A percentile compares a stretch with the other conserved stretches of the same genome.
Conservation (phyloP, 23 tunicate species). For the Ascidia mentula region DNA sequence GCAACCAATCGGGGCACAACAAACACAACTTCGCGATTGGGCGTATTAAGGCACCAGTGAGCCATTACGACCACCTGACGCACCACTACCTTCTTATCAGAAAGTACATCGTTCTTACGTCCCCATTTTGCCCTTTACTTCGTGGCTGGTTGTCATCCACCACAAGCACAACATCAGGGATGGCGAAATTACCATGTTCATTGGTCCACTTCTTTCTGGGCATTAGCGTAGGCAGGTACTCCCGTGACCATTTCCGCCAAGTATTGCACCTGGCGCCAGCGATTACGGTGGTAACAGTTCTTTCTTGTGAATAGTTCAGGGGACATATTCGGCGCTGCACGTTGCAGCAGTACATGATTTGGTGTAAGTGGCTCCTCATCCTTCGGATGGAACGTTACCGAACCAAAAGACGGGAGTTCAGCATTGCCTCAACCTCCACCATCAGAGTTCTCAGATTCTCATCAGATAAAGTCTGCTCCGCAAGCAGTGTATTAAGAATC, state of each 20-base stretch:
- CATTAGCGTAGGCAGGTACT: neutral
- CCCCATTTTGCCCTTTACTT: neutral
- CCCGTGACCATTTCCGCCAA: slow-evolving; percentile 4
- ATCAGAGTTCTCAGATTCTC: slow-evolving; percentile 15
- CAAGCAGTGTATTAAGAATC: slow-evolving; percentile 12
- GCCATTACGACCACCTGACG: neutral
- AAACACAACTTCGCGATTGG: neutral
- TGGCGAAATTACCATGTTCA: neutral
- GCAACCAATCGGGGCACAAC: too few relatives aligned
- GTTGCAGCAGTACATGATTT: slow-evolving; percentile 26
- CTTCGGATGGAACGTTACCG: slow-evolving; percentile 25
- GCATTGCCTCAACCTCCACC: slow-evolving; percentile 13
- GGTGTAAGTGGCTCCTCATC: slow-evolving; percentile 37
- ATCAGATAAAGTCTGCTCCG: neutral
- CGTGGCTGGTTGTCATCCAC: neutral
- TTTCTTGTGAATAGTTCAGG: slow-evolving; percentile 32
- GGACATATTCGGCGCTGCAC: neutral
- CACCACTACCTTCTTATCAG: neutral
- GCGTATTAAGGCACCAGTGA: neutral
- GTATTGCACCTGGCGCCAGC: slow-evolving; percentile 14
- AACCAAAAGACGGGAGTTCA: slow-evolving; percentile 21
- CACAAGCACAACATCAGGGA: neutral
- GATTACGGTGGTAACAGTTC: slow-evolving; percentile 6
- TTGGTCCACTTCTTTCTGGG: neutral
- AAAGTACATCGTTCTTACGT: neutral